Evolutionary conservation across 2,113 vertebrate species (phyloP).

Genomic region (Channa argus): DNA sequence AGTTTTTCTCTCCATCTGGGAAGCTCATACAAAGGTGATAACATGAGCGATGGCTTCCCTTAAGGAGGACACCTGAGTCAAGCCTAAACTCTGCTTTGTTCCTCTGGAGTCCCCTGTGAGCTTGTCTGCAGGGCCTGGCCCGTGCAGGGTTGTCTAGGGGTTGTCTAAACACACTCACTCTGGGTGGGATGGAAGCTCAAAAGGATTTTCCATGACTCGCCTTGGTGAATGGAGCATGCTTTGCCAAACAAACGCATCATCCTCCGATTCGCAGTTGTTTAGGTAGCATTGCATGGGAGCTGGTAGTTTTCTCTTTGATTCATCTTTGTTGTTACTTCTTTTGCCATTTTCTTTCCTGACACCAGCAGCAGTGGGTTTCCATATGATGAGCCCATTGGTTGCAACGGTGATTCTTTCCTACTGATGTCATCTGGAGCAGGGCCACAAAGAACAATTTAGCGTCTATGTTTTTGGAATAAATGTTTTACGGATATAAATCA

Average conservation of each 20-base stretch:
- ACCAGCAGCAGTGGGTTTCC: conserved; percentile 40
- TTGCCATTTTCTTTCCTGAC: conserved; percentile 26
- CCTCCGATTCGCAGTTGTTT: conserved; percentile 27
- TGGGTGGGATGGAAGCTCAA: conserved; percentile 78
- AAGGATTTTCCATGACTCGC: conserved; percentile 75
- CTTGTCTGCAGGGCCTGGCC: conserved; percentile 46
- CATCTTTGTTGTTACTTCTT: conserved; percentile 50
- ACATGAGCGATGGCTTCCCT: conserved; percentile 2
- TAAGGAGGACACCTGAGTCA: conserved; percentile 13
- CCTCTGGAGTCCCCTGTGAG: conserved; percentile 29
- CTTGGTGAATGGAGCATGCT: conserved; percentile 60
- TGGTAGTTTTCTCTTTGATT: conserved; percentile 35
- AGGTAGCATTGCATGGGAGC: conserved; percentile 50
- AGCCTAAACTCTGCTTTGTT: conserved; percentile 14
- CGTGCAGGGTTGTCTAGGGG: conserved; percentile 55
- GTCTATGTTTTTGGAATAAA: conserved; percentile 42
- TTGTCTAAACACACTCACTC: conserved; percentile 73
- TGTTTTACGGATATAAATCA: conserved; percentile 36
- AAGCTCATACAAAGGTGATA: conserved; percentile 19
- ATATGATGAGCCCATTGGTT: conserved; percentile 50
- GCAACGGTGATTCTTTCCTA: conserved; percentile 58
- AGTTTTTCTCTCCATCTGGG: conserved; percentile 8
- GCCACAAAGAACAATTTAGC: conserved; percentile 36
- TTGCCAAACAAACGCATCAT: conserved; percentile 70
- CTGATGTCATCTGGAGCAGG: conserved; percentile 61